Base-by-base conservation (phyloP, 2,888 invertebrate species). In the Idaea straminata region DNA sequence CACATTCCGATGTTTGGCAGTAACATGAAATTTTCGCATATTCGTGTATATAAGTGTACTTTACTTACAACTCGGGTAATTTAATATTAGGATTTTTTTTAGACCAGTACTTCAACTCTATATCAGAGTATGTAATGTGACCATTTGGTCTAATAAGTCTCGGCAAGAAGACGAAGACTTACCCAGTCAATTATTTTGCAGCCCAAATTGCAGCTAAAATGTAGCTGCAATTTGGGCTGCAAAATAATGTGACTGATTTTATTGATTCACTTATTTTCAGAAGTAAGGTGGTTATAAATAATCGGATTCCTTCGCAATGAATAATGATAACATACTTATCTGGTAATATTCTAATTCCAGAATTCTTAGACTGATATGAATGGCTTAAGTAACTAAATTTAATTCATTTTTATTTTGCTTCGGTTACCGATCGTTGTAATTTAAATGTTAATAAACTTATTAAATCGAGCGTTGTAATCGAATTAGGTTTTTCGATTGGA, bases 21-120 rank as follows among this genome's bases (percentile, higher is more conserved):
- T 61, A 67, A 62, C 64, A 15, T 38, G 66, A 60, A 64, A 64
- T 69, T 72, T 67, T 67, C 66, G 67, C 70, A 70, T 69, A 69
- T 69, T n/a, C n/a, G n/a, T n/a, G n/a, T n/a, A 36, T 36, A 36
- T 7, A 7, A 47, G 13, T 47, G 10, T 47, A 47, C 47, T 3
- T 3, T 25, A 25, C 25, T 25, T 2, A 3, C 1, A 25, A 25
- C 25, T 36, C 10, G 47, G 10, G 47, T 47, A 47, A 10, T 47
- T 36, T 36, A 36, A 36, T 36, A 38, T 38, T 38, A 3, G 6
- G 6, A 38, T 36, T 36, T 36, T 36, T 25, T 25, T 25, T 25
- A 25, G 25, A 25, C 25, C 25, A 25, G 25, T 3, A 25, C 25
- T 25, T 25, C 25, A 25, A 25, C 25, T 25, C 25, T 25, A 25